Percentiles rank a stretch among this genome's conserved stretches.
These are phyloP conservation scores for Polyergus mexicanus DNA, from an alignment of 1,140 invertebrate species.

Conservation along the genomic window DNA sequence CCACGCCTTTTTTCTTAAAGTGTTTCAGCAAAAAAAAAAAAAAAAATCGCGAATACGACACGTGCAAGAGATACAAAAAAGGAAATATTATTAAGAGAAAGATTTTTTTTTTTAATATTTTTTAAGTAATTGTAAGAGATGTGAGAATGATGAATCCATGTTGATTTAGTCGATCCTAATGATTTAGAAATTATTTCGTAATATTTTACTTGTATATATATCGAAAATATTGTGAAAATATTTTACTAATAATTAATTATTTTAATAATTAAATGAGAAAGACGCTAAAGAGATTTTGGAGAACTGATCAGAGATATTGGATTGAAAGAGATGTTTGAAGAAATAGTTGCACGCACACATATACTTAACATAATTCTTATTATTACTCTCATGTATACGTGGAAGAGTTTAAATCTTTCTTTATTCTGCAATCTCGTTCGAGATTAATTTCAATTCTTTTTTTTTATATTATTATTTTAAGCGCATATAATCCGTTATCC, in stretches of 20 bases:
- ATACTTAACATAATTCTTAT: neutral
- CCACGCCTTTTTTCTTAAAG: neutral
- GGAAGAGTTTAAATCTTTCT: neutral
- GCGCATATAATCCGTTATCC: neutral
- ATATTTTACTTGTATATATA: neutral
- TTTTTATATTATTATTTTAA: neutral
- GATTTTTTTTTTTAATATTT: too few species aligned
- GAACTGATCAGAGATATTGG: neutral
- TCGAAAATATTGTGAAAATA: neutral
- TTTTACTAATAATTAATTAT: constrained; percentile 12
- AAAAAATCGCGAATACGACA: neutral
- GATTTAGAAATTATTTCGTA: neutral
- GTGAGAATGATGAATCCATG: too few species aligned
- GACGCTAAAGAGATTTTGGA: too few species aligned
- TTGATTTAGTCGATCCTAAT: too few species aligned
- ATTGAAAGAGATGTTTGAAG: neutral
- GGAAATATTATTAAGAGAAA: neutral
- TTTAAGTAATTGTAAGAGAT: too few species aligned
- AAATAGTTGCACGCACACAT: too few species aligned
- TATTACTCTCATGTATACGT: neutral
- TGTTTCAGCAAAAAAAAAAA: neutral
- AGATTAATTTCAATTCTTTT: neutral
- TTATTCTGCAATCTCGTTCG: neutral
- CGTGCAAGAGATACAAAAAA: neutral
- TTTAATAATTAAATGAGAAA: neutral